A percentile compares a stretch with the other conserved stretches of the same genome.
Conservation (phyloP, 2,888 invertebrate genomes). For the Euspilapteryx auroguttella region DNA sequence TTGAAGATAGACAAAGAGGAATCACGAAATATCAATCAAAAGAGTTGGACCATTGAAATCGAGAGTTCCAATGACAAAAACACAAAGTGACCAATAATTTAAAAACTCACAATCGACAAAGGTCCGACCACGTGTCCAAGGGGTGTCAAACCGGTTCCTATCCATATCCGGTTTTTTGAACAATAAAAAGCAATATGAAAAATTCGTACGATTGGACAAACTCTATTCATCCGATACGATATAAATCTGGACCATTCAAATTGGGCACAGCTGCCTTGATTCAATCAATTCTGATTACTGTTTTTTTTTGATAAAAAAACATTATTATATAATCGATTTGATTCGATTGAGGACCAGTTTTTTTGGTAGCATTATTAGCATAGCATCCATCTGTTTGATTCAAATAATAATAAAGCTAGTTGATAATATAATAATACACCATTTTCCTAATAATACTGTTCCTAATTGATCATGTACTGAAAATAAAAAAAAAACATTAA, state of each 20-base stretch:
- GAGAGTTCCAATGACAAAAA: slow-evolving; percentile 47
- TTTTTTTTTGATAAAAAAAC: slow-evolving; percentile 13
- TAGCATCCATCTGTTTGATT: too few relatives aligned
- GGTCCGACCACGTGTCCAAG: slow-evolving; percentile 40
- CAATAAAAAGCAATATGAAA: slow-evolving; percentile 40
- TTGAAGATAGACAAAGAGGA: too few relatives aligned
- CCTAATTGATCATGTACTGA: too few relatives aligned
- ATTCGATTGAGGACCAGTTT: not conserved
- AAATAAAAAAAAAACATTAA: too few relatives aligned
- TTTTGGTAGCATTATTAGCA: too few relatives aligned
- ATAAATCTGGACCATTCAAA: slow-evolving; percentile 5
- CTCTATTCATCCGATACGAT: slow-evolving; percentile 2
- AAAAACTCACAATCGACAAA: slow-evolving; percentile 22
- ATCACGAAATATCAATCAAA: too few relatives aligned
- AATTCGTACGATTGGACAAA: slow-evolving; percentile 18
- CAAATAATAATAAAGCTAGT: too few relatives aligned
- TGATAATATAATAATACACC: too few relatives aligned
- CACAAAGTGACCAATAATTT: slow-evolving; percentile 13
- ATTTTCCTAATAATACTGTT: too few relatives aligned
- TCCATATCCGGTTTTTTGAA: slow-evolving; percentile 41
- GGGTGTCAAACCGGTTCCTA: slow-evolving; percentile 30
- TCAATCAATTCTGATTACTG: slow-evolving; percentile 25
- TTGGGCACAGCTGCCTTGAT: slow-evolving; percentile 31
- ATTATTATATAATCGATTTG: not conserved
- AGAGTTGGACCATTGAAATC: too few relatives aligned